Percentiles rank a stretch among this genome's conserved stretches.
Evolutionary conservation across 2,888 invertebrate genomes (phyloP).

Genomic region (Monochamus alternatus): DNA sequence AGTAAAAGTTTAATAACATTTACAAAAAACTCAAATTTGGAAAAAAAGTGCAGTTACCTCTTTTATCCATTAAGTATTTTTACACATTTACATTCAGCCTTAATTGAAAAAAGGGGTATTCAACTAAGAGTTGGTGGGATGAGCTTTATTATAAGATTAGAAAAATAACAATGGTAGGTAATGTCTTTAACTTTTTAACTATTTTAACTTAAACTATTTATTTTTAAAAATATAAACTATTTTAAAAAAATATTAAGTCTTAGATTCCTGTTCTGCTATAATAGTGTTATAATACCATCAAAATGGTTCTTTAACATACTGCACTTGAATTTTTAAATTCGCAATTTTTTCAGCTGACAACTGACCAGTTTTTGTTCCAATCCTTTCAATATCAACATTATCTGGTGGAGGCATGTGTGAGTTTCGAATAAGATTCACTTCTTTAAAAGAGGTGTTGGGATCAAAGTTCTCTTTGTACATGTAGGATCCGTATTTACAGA

Average conservation of each 20-base stretch:
- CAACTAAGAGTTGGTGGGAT: no score
- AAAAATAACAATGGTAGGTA: no score
- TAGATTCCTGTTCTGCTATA: constrained; percentile 22
- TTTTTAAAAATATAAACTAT: no score
- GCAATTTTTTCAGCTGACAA: constrained; percentile 26
- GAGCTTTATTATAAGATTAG: no score
- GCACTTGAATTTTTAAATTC: constrained; percentile 28
- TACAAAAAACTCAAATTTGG: constrained; percentile 1
- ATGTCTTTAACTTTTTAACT: no score
- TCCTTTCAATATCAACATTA: constrained; percentile 34
- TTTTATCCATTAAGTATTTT: no score
- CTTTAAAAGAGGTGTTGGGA: constrained; percentile 33
- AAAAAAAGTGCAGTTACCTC: background rate
- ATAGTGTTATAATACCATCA: constrained; percentile 27
- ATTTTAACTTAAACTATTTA: no score
- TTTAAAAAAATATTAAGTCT: background rate
- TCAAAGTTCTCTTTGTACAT: constrained; percentile 40
- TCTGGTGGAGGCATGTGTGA: constrained; percentile 19
- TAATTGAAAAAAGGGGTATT: no score
- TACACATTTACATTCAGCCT: no score
- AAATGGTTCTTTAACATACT: constrained; percentile 21
- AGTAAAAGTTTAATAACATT: constrained; percentile 8
- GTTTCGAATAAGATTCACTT: constrained; percentile 24
- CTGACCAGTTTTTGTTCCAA: constrained; percentile 21
- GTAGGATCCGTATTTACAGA: constrained; percentile 36